These are phyloP conservation scores for Phalacrocorax pelagicus DNA, from an alignment of 2,113 vertebrate species.

Conservation along the genomic window DNA sequence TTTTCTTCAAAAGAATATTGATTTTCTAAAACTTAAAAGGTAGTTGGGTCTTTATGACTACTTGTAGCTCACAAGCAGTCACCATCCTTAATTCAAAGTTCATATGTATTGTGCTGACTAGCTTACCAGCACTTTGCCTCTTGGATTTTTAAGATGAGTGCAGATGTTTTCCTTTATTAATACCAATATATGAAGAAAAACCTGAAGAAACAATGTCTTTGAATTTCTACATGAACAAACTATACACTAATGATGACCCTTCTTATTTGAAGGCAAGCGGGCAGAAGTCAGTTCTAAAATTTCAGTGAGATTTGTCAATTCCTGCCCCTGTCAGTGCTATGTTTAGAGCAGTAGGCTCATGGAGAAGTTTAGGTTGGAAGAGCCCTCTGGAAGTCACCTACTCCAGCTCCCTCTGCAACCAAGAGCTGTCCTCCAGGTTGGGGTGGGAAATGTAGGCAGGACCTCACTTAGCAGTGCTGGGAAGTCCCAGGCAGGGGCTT, in stretches of 20 bases:
- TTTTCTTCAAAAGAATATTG: neutral
- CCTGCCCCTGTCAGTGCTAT: neutral
- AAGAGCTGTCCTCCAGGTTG: neutral
- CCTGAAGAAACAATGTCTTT: neutral
- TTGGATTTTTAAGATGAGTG: neutral
- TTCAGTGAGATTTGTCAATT: neutral
- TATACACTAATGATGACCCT: neutral
- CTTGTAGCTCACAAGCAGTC: neutral
- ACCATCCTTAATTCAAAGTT: neutral
- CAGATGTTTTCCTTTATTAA: neutral
- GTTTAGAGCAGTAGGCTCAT: accelerated
- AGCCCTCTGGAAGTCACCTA: neutral
- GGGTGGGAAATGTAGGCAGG: accelerated
- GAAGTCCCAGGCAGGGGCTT: neutral
- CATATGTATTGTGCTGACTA: neutral
- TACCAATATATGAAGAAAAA: neutral
- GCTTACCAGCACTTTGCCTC: neutral
- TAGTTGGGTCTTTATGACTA: neutral
- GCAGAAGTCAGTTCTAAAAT: neutral
- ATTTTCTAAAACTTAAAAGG: neutral
- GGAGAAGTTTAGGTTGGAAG: neutral
- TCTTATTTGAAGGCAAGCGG: neutral
- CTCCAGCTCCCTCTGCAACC: neutral
- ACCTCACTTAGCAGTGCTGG: accelerated
- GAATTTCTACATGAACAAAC: neutral